phyloP scores from a whole-genome alignment of 2,797 vertebrate genomes.

The Poecilia gillii region DNA sequence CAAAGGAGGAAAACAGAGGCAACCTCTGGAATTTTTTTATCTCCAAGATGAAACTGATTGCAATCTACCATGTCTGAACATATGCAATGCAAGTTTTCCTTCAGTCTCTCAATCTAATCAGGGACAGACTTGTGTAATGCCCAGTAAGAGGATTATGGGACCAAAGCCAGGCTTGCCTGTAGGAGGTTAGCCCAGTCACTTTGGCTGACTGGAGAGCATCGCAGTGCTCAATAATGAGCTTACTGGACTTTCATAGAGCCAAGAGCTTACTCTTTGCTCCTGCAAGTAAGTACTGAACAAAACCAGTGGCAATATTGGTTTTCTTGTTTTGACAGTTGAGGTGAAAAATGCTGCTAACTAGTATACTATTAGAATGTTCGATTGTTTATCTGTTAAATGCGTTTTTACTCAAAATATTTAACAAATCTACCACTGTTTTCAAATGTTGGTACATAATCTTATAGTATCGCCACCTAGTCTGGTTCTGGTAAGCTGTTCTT shows the following conservation, averaged over 20 bases:
- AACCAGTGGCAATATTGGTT: conserved; percentile 14
- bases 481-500: background rate
- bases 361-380: background rate
- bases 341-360: background rate
- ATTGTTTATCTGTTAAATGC: background rate
- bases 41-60: conserved; percentile 29
- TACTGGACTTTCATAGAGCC: conserved; percentile 72
- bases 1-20: background rate
- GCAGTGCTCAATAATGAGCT: conserved; percentile 80
- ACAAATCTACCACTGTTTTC: background rate
- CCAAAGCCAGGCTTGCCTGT: conserved; percentile 77
- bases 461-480: background rate
- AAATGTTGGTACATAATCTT: background rate
- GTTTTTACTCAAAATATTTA: background rate
- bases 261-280: conserved; percentile 73
- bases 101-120: conserved; percentile 74
- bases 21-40: conserved; percentile 1
- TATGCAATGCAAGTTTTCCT: conserved; percentile 50
- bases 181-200: conserved; percentile 74
- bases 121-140: conserved; percentile 84
- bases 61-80: conserved; percentile 43
- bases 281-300: conserved; percentile 44
- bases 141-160: conserved; percentile 81
- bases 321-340: conserved; percentile 18
- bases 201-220: conserved; percentile 72